Conservation (phyloP, 1,140 invertebrate species). For the Diorhabda sublineata region DNA sequence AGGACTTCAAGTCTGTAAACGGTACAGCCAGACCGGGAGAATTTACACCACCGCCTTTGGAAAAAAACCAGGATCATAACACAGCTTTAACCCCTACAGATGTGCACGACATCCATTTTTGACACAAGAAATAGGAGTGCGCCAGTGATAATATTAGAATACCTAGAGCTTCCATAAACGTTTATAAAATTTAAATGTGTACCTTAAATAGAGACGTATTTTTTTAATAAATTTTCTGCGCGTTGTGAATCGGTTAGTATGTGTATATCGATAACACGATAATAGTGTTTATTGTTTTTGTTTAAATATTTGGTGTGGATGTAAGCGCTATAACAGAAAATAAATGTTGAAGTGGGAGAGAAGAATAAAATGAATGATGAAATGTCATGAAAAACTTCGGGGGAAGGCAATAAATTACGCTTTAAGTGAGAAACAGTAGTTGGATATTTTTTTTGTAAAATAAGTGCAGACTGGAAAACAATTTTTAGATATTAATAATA, state of each 20-base stretch:
- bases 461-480: neutral
- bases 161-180: conserved; percentile 20
- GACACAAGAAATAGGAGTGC: conserved; percentile 26
- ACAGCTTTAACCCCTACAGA: conserved; percentile 78
- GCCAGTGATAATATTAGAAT: conserved; percentile 15
- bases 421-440: conserved; percentile 22
- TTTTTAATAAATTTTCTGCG: conserved; percentile 13
- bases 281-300: too few relatives aligned
- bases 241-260: neutral
- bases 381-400: conserved; percentile 20
- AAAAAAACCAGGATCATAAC: conserved; percentile 58
- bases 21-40: conserved; percentile 55
- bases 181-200: conserved; percentile 13
- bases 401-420: conserved; percentile 23
- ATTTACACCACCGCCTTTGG: conserved; percentile 60
- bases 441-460: neutral
- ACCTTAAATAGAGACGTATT: conserved; percentile 15
- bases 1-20: conserved; percentile 14
- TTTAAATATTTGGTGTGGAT: neutral
- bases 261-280: too few relatives aligned
- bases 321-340: neutral
- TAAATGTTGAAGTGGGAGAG: neutral
- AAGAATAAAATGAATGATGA: conserved; percentile 15
- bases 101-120: conserved; percentile 71
- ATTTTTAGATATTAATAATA: neutral